Percentiles rank a stretch among this genome's conserved stretches.
These are phyloP conservation scores for Ophraella communa DNA, from an alignment of 2,888 invertebrate species.

Conservation along the genomic window DNA sequence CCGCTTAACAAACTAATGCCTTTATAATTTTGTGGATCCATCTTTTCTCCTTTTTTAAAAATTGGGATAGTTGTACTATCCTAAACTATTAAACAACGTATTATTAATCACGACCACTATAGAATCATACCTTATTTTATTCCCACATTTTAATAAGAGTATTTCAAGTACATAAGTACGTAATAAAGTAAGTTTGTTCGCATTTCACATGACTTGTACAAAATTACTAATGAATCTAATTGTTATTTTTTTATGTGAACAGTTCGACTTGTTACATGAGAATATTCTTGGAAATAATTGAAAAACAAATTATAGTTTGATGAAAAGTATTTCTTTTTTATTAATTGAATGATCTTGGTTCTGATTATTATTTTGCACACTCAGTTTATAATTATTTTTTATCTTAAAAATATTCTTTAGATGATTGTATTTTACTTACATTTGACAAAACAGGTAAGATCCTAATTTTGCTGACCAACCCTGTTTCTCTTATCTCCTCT, in stretches of 20 bases:
- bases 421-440: neutral
- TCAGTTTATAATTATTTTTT: too few species aligned
- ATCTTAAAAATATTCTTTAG: too few species aligned
- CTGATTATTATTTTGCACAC: neutral
- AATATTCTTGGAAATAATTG: slow-evolving; percentile 9
- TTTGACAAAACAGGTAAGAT: slow-evolving; percentile 20
- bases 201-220: slow-evolving; percentile 29
- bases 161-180: neutral
- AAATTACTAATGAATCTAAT: slow-evolving; percentile 29
- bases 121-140: slow-evolving; percentile 9
- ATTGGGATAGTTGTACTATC: too few species aligned
- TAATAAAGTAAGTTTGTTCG: slow-evolving; percentile 5
- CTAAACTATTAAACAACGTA: too few species aligned
- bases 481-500: slow-evolving; percentile 13
- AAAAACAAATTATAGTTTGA: slow-evolving; percentile 4
- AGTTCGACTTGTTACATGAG: slow-evolving; percentile 13
- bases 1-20: too few species aligned
- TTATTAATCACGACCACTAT: too few species aligned
- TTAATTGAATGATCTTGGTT: neutral
- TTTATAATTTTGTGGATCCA: too few species aligned
- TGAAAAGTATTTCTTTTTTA: neutral
- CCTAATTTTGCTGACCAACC: slow-evolving; percentile 30
- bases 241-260: slow-evolving; percentile 30
- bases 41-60: too few species aligned
- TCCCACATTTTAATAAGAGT: neutral